These are phyloP conservation scores for Eurystomus gularis DNA, from an alignment of 2,113 vertebrate species.

Conservation along the genomic window DNA sequence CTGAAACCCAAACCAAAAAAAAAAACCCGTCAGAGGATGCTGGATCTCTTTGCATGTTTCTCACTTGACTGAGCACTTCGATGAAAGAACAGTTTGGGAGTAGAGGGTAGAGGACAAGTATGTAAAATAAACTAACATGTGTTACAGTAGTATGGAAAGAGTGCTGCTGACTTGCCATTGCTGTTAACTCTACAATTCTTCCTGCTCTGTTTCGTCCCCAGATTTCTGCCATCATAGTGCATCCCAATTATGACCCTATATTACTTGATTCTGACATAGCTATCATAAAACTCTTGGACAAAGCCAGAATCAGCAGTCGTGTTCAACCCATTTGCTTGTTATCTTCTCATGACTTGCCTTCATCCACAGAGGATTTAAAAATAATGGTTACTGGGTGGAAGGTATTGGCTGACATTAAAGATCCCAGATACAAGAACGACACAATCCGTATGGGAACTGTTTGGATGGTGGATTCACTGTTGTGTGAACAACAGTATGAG, in stretches of 20 bases:
- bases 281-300: conserved; percentile 90
- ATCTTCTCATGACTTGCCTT: conserved; percentile 70
- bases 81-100: not conserved
- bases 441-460: conserved; percentile 83
- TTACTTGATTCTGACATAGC: conserved; percentile 93
- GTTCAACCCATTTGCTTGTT: conserved; percentile 92
- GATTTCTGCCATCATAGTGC: conserved; percentile 88
- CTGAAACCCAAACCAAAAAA: not conserved
- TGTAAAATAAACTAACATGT: not conserved
- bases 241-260: conserved; percentile 92
- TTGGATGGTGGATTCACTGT: conserved; percentile 84
- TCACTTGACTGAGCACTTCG: not conserved
- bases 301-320: conserved; percentile 87
- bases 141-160: not conserved
- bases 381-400: conserved; percentile 92
- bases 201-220: conserved; percentile 50
- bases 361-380: conserved; percentile 67
- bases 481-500: conserved; percentile 93
- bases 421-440: conserved; percentile 76
- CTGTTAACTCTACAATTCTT: not conserved
- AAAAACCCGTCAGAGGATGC: not conserved
- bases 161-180: not conserved
- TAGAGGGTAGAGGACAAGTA: not conserved
- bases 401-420: conserved; percentile 74
- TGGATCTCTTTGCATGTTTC: not conserved